These are phyloP conservation scores for Trachythela sp. DNA, from an alignment of 64 coral and sea anemone species.

Conservation along the genomic window DNA sequence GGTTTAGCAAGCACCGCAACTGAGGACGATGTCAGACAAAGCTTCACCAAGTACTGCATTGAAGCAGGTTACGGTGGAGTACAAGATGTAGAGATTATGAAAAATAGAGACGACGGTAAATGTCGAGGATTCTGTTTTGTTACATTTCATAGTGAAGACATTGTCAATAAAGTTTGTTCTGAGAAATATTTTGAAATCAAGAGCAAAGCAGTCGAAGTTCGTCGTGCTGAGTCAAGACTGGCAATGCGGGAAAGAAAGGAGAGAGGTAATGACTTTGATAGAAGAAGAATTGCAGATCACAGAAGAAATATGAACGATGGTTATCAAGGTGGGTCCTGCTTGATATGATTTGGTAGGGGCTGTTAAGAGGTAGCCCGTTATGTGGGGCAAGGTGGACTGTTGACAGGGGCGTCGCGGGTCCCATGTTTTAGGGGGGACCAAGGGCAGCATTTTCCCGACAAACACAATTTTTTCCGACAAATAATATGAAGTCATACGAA, in stretches of 20 bases:
- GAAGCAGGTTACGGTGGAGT: constrained; percentile 69
- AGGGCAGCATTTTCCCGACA: no score
- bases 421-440: no score
- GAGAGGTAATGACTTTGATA: constrained; percentile 16
- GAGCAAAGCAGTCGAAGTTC: constrained; percentile 88
- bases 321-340: neutral
- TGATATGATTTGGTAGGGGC: no score
- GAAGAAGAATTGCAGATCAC: neutral
- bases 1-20: constrained; percentile 82
- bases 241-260: constrained; percentile 72
- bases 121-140: constrained; percentile 91
- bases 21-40: constrained; percentile 75
- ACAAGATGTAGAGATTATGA: constrained; percentile 68
- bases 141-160: constrained; percentile 73
- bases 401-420: no score
- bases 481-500: no score
- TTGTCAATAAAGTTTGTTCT: constrained; percentile 67
- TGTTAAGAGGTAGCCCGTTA: no score
- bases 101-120: constrained; percentile 69
- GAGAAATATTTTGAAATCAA: constrained; percentile 80
- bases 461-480: no score
- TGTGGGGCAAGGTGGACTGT: no score
- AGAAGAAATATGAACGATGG: neutral
- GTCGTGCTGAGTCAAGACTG: constrained; percentile 72
- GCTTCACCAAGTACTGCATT: constrained; percentile 59